Evolutionary conservation across 2,113 vertebrate species (phyloP), one percentile per base, ranked within the genome.

Genomic region (Acrocephalus kingi): DNA sequence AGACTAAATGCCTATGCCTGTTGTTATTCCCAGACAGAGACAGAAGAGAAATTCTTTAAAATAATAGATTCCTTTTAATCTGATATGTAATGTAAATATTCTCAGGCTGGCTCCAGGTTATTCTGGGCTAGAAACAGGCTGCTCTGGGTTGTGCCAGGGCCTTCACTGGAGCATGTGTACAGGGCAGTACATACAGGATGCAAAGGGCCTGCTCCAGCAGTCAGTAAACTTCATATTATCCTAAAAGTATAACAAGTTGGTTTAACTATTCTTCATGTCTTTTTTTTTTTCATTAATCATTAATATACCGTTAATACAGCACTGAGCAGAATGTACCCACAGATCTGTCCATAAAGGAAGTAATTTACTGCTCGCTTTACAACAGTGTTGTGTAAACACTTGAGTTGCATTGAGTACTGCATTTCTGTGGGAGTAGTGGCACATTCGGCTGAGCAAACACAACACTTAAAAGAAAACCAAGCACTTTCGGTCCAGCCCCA

Each of bases 311-410:
- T 90, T 95, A 86, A 92, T 81, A 74, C 0, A 30, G 37, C 54
- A 52, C 54, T 43, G 48, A 90, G 83, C 30, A 88, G 90, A 86
- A 81, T 18, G 22, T 81, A 90, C 52, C 15, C 72, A 69, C 46
- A 39, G 33, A 35, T 82, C 74, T 84, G 48, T 61, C 35, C 74
- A 79, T 63, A 81, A 86, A 90, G 83, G 89, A 95, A 95, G 76
- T 95, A 55, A 94, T 94, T 94, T 93, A 89, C 45, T 55, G 83
- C 80, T 68, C 49, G 16, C 76, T 95, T 82, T 83, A 90, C 82
- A 91, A 63, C 27, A 48, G 71, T 49, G 43, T 68, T 86, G 52
- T 88, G 76, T 84, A 86, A 93, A 93, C 86, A 81, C 72, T 81
- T 71, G 27, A 91, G 63, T 46, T 58, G 72, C 56, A 55, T 81